These are phyloP conservation scores for Rhynchophorus ferrugineus DNA, from an alignment of 1,140 invertebrate species.

Conservation along the genomic window DNA sequence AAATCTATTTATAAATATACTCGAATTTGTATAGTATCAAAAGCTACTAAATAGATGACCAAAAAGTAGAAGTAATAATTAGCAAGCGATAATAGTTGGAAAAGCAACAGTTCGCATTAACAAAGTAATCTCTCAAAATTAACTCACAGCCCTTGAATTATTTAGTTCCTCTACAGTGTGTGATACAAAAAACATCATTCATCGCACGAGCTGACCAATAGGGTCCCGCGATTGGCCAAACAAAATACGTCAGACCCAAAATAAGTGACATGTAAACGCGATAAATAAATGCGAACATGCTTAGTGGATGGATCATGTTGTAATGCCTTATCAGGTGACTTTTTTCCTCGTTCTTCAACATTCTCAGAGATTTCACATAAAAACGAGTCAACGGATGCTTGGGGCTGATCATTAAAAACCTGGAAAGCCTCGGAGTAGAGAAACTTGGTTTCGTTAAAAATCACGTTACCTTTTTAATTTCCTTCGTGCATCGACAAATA, in stretches of 20 bases:
- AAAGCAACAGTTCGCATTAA: too few relatives aligned
- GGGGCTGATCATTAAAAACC: not conserved
- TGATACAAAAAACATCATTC: too few relatives aligned
- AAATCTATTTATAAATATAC: too few relatives aligned
- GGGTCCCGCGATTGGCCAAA: not conserved
- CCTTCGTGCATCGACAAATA: not conserved
- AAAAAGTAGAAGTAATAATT: too few relatives aligned
- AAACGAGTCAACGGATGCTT: not conserved
- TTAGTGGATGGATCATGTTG: not conserved
- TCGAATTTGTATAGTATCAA: too few relatives aligned
- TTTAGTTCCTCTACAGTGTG: too few relatives aligned
- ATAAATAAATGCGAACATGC: not conserved
- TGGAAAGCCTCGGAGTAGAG: not conserved
- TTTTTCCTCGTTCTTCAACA: not conserved
- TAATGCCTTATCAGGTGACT: not conserved
- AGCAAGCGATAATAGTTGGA: too few relatives aligned
- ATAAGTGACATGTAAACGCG: not conserved
- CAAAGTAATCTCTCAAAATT: too few relatives aligned
- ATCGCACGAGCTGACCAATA: too few relatives aligned
- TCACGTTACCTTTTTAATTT: not conserved
- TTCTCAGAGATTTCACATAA: not conserved
- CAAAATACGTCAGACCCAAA: not conserved
- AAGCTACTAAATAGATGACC: too few relatives aligned
- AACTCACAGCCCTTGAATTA: too few relatives aligned
- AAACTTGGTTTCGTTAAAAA: too few relatives aligned